Evolutionary conservation across 1,140 invertebrate genomes (phyloP).

Genomic region (Branchinecta lindahli): DNA sequence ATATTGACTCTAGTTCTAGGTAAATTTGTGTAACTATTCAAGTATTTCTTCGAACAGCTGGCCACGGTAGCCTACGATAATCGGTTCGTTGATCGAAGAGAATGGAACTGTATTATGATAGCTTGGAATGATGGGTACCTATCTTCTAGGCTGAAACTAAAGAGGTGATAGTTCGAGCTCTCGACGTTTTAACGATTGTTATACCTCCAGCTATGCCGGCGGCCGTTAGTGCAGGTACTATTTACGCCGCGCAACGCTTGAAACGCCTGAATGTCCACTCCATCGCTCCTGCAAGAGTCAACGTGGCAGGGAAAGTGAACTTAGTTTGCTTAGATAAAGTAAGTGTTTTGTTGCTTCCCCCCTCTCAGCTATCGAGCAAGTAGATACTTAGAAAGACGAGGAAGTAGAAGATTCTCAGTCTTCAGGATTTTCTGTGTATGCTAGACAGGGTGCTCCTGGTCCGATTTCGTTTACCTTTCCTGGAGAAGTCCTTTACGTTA

Average conservation of each 20-base stretch:
- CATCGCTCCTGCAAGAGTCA: conserved; percentile 82
- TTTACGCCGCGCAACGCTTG: conserved; percentile 75
- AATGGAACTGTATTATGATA: no score
- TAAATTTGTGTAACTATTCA: no score
- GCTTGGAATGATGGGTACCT: no score
- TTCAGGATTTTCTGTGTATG: no score
- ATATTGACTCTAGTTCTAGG: not conserved
- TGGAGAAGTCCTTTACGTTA: no score
- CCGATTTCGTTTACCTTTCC: no score
- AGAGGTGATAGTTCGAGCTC: conserved; percentile 55
- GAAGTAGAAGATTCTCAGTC: no score
- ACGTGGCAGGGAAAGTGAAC: conserved; percentile 87
- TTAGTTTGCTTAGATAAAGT: conserved; percentile 96
- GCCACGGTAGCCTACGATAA: no score
- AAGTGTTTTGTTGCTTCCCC: conserved; percentile 19
- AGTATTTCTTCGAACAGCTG: no score
- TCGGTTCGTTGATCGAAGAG: no score
- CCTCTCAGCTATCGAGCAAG: not conserved
- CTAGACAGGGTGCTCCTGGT: no score
- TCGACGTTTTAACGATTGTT: conserved; percentile 83
- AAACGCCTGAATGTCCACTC: conserved; percentile 70
- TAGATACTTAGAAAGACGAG: no score
- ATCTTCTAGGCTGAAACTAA: conserved; percentile 33
- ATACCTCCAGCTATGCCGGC: conserved; percentile 83
- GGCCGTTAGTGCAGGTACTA: conserved; percentile 78